These are phyloP conservation scores for Cyanistes caeruleus DNA, from an alignment of 2,113 vertebrate species.

Conservation along the genomic window DNA sequence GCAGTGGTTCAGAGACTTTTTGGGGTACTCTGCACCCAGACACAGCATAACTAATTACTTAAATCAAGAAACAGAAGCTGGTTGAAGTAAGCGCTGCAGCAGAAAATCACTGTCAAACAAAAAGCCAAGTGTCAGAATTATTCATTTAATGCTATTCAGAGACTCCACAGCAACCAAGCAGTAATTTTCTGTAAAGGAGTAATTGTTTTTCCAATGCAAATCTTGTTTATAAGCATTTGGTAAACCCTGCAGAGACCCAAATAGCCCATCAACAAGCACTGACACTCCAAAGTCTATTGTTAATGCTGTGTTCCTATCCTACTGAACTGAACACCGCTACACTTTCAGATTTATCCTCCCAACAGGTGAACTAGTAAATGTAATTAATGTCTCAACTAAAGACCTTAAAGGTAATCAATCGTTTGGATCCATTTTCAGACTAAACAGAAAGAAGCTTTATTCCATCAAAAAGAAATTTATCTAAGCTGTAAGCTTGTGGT, in stretches of 20 bases:
- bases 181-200: neutral
- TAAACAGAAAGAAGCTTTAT: neutral
- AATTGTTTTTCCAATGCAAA: neutral
- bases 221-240: neutral
- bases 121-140: neutral
- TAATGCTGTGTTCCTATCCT: neutral
- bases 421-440: neutral
- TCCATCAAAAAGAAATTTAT: neutral
- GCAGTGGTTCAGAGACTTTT: neutral
- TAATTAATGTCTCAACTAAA: neutral
- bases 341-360: neutral
- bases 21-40: neutral
- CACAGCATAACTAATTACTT: neutral
- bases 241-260: neutral
- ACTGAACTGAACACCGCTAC: neutral
- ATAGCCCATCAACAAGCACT: neutral
- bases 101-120: neutral
- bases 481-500: neutral
- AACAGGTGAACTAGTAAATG: neutral
- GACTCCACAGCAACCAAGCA: neutral
- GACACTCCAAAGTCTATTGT: neutral
- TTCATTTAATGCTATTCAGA: neutral
- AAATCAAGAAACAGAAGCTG: neutral
- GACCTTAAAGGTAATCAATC: neutral
- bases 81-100: neutral